A percentile compares a stretch with the other conserved stretches of the same genome.
Evolutionary conservation across 2,797 vertebrate species (phyloP).

Genomic region (Phaenicophaeus curvirostris): DNA sequence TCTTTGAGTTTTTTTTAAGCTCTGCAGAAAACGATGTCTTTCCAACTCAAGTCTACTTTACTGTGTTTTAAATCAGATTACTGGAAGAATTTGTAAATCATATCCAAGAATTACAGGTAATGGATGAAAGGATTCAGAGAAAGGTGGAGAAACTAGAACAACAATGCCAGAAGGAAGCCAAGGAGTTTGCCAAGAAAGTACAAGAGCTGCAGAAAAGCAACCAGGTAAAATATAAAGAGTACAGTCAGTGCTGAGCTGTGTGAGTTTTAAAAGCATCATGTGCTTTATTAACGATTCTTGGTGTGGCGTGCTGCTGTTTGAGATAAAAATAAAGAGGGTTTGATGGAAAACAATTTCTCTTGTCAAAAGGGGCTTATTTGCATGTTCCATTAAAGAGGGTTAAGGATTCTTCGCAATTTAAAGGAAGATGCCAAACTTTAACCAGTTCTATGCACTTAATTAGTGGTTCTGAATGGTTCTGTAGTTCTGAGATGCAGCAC

Average conservation of each 20-base stretch:
- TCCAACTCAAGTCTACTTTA: not conserved
- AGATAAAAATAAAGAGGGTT: not conserved
- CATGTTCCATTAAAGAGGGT: not conserved
- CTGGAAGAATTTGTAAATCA: slow-evolving; percentile 97
- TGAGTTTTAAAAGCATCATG: not conserved
- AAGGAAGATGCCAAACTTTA: not conserved
- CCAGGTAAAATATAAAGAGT: slow-evolving; percentile 82
- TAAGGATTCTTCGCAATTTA: not conserved
- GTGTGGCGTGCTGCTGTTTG: not conserved
- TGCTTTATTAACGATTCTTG: not conserved
- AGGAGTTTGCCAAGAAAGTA: slow-evolving; percentile 98
- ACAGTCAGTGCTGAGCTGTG: not conserved
- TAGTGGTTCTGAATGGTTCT: not conserved
- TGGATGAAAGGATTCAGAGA: slow-evolving; percentile 97
- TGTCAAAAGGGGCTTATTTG: not conserved
- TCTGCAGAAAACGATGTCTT: not conserved
- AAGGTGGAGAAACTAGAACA: slow-evolving; percentile 97
- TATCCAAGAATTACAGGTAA: slow-evolving; percentile 95
- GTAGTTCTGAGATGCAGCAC: not conserved
- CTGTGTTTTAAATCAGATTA: slow-evolving; percentile 79
- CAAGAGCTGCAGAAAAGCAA: slow-evolving; percentile 98
- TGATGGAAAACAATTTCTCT: not conserved
- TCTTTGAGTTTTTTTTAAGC: not conserved
- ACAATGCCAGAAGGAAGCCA: slow-evolving; percentile 97
- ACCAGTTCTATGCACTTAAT: not conserved